These are phyloP conservation scores for Oegoconia quadripuncta DNA, from an alignment of 2,888 invertebrate species.

Conservation along the genomic window DNA sequence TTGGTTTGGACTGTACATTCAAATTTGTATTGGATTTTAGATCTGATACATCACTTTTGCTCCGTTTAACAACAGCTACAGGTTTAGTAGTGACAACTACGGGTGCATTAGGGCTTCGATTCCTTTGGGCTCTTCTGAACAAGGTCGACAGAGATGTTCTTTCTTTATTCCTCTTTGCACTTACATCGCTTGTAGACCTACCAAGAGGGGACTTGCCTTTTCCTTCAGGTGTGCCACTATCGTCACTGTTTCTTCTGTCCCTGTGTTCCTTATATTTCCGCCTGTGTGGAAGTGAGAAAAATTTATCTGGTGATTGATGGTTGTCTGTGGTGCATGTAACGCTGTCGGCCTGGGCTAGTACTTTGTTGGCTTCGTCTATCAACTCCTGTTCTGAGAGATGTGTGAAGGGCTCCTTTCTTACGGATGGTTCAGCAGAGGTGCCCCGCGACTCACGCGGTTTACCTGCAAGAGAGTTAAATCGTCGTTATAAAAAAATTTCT, in stretches of 20 bases:
- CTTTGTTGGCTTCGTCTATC: constrained; percentile 87
- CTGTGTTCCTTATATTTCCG: constrained; percentile 73
- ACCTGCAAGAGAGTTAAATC: constrained; percentile 49
- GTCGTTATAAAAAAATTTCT: not conserved
- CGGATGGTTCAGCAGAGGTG: constrained; percentile 49
- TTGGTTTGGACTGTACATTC: constrained; percentile 60
- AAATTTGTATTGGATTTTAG: constrained; percentile 74
- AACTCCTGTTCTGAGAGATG: constrained; percentile 85
- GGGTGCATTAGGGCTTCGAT: constrained; percentile 69
- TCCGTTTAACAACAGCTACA: constrained; percentile 70
- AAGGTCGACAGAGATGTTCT: constrained; percentile 83
- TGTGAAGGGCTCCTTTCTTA: constrained; percentile 79
- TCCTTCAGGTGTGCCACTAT: constrained; percentile 55
- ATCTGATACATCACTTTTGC: constrained; percentile 83
- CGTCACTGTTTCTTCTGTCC: constrained; percentile 76
- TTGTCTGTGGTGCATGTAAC: constrained; percentile 83
- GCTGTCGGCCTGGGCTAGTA: constrained; percentile 85
- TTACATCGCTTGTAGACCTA: constrained; percentile 80
- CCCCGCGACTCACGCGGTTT: constrained; percentile 68
- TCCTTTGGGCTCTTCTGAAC: constrained; percentile 80
- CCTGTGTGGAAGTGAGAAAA: constrained; percentile 83
- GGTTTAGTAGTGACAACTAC: constrained; percentile 70
- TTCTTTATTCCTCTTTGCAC: constrained; percentile 66
- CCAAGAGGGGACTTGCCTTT: constrained; percentile 60
- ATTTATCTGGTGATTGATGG: constrained; percentile 81